Percentiles rank a stretch among this genome's conserved stretches.
Conservation (phyloP, 2,113 vertebrate species). For the Macroglossus sobrinus region DNA sequence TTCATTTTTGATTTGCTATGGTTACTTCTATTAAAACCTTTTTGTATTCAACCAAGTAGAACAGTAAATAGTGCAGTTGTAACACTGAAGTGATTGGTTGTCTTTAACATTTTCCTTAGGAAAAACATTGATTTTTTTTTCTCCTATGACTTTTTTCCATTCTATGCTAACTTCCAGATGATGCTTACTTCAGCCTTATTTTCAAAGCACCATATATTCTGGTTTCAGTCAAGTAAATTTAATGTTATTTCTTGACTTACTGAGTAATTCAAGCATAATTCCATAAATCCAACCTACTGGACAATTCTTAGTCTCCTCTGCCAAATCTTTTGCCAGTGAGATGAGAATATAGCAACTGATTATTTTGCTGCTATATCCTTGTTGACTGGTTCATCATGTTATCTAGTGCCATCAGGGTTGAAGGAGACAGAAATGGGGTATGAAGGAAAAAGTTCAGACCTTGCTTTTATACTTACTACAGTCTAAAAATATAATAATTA, state of each 20-base stretch:
- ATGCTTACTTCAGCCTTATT: constrained; percentile 16
- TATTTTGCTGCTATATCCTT: neutral
- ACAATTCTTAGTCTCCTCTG: neutral
- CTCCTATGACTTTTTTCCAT: neutral
- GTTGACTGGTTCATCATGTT: neutral
- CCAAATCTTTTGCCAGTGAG: neutral
- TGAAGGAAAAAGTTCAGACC: neutral
- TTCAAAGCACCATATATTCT: neutral
- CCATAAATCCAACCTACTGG: neutral
- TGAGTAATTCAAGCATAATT: constrained; percentile 13
- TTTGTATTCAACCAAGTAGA: neutral
- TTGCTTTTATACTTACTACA: neutral
- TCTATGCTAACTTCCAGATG: constrained; percentile 3
- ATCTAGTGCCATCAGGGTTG: neutral
- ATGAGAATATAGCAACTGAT: neutral
- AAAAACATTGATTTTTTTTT: constrained; percentile 28
- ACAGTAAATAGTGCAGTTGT: neutral
- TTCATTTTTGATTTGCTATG: neutral
- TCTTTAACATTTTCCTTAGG: constrained; percentile 11
- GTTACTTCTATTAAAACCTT: constrained; percentile 11
- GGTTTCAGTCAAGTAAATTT: constrained; percentile 35
- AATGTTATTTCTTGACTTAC: constrained; percentile 12
- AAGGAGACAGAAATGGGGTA: neutral
- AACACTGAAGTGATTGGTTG: neutral
- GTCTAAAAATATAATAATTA: neutral